Conservation (phyloP, 2,888 invertebrate genomes). For the Drosophila ustulata region DNA sequence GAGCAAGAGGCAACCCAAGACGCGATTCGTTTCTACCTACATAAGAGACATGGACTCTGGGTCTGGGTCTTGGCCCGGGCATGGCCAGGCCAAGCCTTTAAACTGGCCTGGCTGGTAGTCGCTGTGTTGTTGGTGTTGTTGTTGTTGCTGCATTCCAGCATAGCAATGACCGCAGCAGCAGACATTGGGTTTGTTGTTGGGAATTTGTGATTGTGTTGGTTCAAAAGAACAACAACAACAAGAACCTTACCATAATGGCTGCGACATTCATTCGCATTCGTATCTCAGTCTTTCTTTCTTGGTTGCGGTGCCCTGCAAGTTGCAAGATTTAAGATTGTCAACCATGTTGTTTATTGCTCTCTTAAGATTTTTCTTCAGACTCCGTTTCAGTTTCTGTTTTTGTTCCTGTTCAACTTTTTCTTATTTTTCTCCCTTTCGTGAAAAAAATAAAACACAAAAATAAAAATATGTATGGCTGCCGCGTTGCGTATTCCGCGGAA, state of each 20-base stretch:
- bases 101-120: conserved; percentile 56
- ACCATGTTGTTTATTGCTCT: conserved; percentile 81
- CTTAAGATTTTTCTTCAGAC: conserved; percentile 74
- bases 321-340: conserved; percentile 81
- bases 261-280: conserved; percentile 80
- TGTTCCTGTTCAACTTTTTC: conserved; percentile 19
- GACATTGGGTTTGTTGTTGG: conserved; percentile 54
- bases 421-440: conserved; percentile 25
- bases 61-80: conserved; percentile 40
- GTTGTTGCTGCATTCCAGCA: conserved; percentile 72
- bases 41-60: conserved; percentile 50
- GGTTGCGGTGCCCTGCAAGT: conserved; percentile 63
- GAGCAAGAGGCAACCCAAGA: conserved; percentile 28
- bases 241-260: conserved; percentile 70
- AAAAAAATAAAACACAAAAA: neutral
- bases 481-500: conserved; percentile 63
- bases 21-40: conserved; percentile 54
- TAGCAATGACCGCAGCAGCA: conserved; percentile 79
- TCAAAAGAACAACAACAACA: conserved; percentile 60
- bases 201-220: conserved; percentile 63
- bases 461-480: conserved; percentile 33
- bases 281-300: conserved; percentile 39
- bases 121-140: conserved; percentile 20
- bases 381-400: conserved; percentile 32
- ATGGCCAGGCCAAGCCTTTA: conserved; percentile 70